Evolutionary conservation across 2,888 invertebrate genomes (phyloP), one percentile per base, ranked within the genome.

Genomic region (Steinernema scapterisci): DNA sequence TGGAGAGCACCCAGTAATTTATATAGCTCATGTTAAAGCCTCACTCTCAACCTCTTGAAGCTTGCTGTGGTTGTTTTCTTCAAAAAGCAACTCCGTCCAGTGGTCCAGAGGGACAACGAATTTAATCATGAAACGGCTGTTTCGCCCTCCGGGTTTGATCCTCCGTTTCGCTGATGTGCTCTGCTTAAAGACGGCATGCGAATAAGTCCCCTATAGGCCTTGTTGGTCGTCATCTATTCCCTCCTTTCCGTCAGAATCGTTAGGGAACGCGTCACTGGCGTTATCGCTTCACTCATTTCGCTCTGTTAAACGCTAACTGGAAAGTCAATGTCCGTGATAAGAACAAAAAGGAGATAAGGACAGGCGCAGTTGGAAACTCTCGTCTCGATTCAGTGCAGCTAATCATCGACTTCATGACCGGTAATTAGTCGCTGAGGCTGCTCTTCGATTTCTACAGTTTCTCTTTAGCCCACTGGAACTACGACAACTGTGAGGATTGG

Each of bases 381-480:
- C 5, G 52, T 23, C 21, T 31, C 31, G 31, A 27, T 27, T 63
- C 63, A 63, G 27, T 63, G 63, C 63, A 63, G 27, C 38, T 27
- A 25, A 21, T 54, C 54, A 54, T 11, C 54, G 27, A 13, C 54
- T 3, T 23, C 54, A 54, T 54, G 54, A 54, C 54, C 54, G 54
- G 54, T 54, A 54, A 54, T 54, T 54, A 54, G 54, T 54, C 27
- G 5, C 25, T 27, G 16, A 54, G 27, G 5, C 21, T 13, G 27
- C 25, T 25, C 7, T n/a, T 38, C 38, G 3, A 9, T 38, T 48
- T 48, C 13, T 13, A 16, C 48, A 51, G 16, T 43, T 1, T 77
- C 75, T 3, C 70, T 48, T 48, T 48, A 78, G 80, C 79, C 23
- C 80, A 83, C 74, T 85, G 85, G 85, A 81, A 82, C 78, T 85